Base-by-base conservation (phyloP, 2,888 invertebrate genomes). In the Yponomeuta evonymella region DNA sequence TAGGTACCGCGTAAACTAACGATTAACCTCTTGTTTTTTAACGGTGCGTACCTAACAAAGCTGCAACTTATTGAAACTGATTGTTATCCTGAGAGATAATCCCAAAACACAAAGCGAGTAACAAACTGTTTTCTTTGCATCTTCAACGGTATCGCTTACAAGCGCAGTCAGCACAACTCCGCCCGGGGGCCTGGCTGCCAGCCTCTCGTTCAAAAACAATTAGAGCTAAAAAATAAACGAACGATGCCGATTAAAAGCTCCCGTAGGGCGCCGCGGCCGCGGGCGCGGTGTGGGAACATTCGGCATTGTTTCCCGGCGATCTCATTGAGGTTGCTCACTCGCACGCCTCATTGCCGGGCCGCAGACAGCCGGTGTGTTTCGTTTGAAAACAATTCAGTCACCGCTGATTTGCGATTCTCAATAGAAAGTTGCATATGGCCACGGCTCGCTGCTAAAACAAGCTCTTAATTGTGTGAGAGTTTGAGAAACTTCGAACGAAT, bases 201-300 rank as follows among this genome's bases (percentile, higher is more conserved):
- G 80, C 88, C 89, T 89, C 85, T 75, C 78, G 79, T 84, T 85
- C 80, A 79, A 86, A 87, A 90, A 90, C 90, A 90, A 91, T 90
- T 89, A 89, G 81, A 79, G 74, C 80, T 79, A 79, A 79, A 82
- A 83, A 81, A 84, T 76, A 78, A 83, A 81, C 81, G 79, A 79
- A 81, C 79, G 76, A 75, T 72, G 77, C 76, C 75, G 76, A 77
- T 77, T 76, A 76, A 36, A 69, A 67, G 36, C 69, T 71, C 69
- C 71, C 64, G 43, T 66, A 79, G 81, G 79, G 73, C 76, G 78
- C 83, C 85, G 79, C 73, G 78, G 83, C 85, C 83, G 77, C 83
- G 83, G 86, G 89, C 85, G 85, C 79, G 86, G 80, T 76, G 86
- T 88, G 88, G 88, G 87, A 88, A 88, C 85, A 88, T 84, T 73